Percentiles rank a stretch among this genome's conserved stretches.
Evolutionary conservation across 2,113 vertebrate genomes (phyloP).

Genomic region (Pyxicephalus adspersus): DNA sequence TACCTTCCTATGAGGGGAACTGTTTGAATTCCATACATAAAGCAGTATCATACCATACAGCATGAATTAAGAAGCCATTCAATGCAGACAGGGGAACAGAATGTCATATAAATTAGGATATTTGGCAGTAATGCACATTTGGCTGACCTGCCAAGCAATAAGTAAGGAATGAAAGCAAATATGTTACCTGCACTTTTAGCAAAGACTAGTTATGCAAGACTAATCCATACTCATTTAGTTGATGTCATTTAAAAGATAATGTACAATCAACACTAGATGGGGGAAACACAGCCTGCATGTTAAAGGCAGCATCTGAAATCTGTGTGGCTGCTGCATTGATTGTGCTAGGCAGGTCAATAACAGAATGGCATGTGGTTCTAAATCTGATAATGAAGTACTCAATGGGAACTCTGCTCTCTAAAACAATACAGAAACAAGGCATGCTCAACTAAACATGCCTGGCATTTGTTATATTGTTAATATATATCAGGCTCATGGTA

Average conservation of each 20-base stretch:
- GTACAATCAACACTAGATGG: slow-evolving; percentile 68
- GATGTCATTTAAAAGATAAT: slow-evolving; percentile 68
- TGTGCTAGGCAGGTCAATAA: slow-evolving; percentile 78
- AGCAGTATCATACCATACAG: too few relatives aligned
- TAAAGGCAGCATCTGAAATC: slow-evolving; percentile 73
- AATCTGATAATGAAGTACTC: slow-evolving; percentile 82
- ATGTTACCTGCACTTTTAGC: slow-evolving; percentile 56
- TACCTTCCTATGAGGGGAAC: too few relatives aligned
- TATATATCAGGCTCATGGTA: not conserved
- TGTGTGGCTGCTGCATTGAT: slow-evolving; percentile 77
- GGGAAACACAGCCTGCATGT: slow-evolving; percentile 53
- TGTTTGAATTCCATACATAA: too few relatives aligned
- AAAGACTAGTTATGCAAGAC: slow-evolving; percentile 26
- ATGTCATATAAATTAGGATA: too few relatives aligned
- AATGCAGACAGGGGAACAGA: too few relatives aligned
- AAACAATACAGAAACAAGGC: slow-evolving; percentile 68
- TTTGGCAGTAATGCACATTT: too few relatives aligned
- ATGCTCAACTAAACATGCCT: slow-evolving; percentile 58
- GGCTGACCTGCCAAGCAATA: slow-evolving; percentile 36
- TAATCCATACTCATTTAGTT: slow-evolving; percentile 70
- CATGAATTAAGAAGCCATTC: too few relatives aligned
- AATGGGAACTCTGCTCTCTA: slow-evolving; percentile 73
- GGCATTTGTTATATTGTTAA: slow-evolving; percentile 19
- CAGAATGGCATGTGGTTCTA: slow-evolving; percentile 75
- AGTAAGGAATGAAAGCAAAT: slow-evolving; percentile 47